These are phyloP conservation scores for Drosophila yakuba DNA, from an alignment of 1,140 invertebrate genomes.

Conservation along the genomic window DNA sequence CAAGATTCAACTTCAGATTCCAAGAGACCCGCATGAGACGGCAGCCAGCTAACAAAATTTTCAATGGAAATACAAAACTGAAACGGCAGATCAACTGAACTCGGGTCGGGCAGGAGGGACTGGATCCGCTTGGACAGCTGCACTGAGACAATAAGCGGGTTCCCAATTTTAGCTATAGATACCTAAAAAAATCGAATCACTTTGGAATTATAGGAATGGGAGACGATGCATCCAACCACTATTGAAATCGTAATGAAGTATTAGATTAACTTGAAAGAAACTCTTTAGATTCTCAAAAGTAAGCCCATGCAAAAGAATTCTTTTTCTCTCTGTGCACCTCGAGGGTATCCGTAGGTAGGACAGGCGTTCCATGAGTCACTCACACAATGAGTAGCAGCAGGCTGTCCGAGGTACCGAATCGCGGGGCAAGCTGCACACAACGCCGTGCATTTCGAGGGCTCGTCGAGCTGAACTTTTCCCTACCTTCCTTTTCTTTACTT, in stretches of 20 bases:
- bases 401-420: constrained; percentile 17
- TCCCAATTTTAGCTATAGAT: too few species aligned
- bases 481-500: not conserved
- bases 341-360: constrained; percentile 38
- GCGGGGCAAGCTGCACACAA: constrained; percentile 13
- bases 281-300: too few species aligned
- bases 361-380: constrained; percentile 42
- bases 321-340: constrained; percentile 5
- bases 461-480: constrained; percentile 38
- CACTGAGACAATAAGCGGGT: constrained; percentile 12
- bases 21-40: constrained; percentile 63
- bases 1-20: constrained; percentile 57
- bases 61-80: constrained; percentile 66
- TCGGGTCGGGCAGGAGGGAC: constrained; percentile 11
- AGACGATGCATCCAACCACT: not conserved
- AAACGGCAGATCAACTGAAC: constrained; percentile 58
- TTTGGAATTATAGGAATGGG: not conserved
- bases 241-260: not conserved
- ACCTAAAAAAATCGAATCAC: too few species aligned
- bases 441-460: constrained; percentile 50
- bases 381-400: constrained; percentile 34
- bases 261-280: too few species aligned
- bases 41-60: constrained; percentile 45
- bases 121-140: not conserved
- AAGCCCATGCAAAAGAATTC: not conserved